Evolutionary conservation across 2,888 invertebrate species (phyloP).

Genomic region (Meiosimyza platycephala): DNA sequence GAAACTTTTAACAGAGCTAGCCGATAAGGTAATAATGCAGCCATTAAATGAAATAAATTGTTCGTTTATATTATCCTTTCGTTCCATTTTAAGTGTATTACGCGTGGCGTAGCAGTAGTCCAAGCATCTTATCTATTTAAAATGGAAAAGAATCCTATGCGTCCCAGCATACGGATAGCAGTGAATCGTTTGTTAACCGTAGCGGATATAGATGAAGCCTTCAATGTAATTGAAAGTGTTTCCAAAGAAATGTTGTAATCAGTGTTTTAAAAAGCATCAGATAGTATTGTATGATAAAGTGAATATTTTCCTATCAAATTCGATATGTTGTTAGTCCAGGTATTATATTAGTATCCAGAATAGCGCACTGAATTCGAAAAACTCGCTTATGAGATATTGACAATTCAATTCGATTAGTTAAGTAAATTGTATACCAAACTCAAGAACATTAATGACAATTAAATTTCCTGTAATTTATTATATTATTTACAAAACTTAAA

Average conservation of each 20-base stretch:
- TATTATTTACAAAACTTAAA: no score
- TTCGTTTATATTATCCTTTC: constrained; percentile 24
- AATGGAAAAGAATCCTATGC: constrained; percentile 74
- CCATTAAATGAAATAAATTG: constrained; percentile 15
- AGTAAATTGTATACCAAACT: no score
- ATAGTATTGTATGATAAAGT: no score
- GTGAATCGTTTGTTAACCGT: constrained; percentile 75
- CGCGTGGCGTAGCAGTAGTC: constrained; percentile 77
- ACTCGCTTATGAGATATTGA: no score
- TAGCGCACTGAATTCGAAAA: no score
- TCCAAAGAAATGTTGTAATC: constrained; percentile 61
- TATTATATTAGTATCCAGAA: no score
- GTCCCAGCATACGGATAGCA: constrained; percentile 80
- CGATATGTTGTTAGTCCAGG: no score
- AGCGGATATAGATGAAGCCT: constrained; percentile 71
- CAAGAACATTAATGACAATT: no score
- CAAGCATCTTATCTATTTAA: constrained; percentile 77
- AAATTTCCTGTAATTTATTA: no score
- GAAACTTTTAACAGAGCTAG: constrained; percentile 72
- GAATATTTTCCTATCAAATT: no score
- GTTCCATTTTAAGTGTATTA: constrained; percentile 69
- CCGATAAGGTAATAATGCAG: constrained; percentile 68
- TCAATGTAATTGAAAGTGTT: constrained; percentile 66
- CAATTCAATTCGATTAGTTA: no score
- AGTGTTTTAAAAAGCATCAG: background rate